Percentiles rank a stretch among this genome's conserved stretches.
These are phyloP conservation scores for Augochlorella aurata DNA, from an alignment of 2,888 invertebrate genomes.

Conservation along the genomic window DNA sequence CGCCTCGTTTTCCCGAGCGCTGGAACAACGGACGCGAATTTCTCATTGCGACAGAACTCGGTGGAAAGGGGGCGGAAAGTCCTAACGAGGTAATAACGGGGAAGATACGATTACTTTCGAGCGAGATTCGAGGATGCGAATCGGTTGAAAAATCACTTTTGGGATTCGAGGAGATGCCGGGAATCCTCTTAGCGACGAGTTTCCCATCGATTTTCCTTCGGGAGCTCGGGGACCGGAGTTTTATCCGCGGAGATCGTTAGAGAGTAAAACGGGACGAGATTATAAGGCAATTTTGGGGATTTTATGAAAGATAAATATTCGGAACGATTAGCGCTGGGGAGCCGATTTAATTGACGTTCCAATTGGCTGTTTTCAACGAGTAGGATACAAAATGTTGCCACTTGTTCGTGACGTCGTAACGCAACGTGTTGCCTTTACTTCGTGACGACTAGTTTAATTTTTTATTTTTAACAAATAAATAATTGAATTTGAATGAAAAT, in stretches of 20 bases:
- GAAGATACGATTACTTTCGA: not conserved
- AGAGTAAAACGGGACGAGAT: too few relatives aligned
- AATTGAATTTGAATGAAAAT: too few relatives aligned
- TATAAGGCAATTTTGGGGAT: not conserved
- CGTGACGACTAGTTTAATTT: too few relatives aligned
- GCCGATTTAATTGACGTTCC: too few relatives aligned
- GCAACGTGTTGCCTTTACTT: too few relatives aligned
- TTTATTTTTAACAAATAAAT: too few relatives aligned
- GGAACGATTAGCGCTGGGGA: too few relatives aligned
- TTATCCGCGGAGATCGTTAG: not conserved
- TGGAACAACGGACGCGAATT: not conserved
- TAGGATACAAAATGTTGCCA: too few relatives aligned
- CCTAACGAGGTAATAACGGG: not conserved
- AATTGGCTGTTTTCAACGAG: too few relatives aligned
- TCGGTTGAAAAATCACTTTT: slow-evolving; percentile 1
- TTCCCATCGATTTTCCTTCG: not conserved
- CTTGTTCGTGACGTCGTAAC: too few relatives aligned
- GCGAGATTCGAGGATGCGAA: slow-evolving; percentile 3
- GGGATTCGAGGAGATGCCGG: not conserved
- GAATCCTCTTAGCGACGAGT: not conserved
- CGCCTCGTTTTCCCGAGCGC: not conserved
- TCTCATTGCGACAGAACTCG: not conserved
- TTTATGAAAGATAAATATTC: not conserved
- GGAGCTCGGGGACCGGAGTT: not conserved
- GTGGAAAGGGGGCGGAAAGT: not conserved